phyloP scores from a whole-genome alignment of 2,888 invertebrate species.

The Micropterix aruncella region DNA sequence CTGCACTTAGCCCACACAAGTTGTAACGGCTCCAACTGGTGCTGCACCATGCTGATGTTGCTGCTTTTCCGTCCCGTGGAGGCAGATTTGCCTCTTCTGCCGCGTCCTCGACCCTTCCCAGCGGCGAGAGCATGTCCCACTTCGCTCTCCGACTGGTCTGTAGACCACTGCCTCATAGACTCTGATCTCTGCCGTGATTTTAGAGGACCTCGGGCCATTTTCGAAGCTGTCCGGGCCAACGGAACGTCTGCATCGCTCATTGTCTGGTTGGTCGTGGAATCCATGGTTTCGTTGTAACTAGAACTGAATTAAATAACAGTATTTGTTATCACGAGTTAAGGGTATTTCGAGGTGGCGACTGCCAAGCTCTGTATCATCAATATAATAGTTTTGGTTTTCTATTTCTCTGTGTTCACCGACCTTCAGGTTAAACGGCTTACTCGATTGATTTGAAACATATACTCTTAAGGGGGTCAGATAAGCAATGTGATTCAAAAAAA shows the following conservation, averaged over 20 bases:
- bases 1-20: conserved; percentile 96
- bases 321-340: too few relatives aligned
- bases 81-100: conserved; percentile 29
- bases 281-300: conserved; percentile 30
- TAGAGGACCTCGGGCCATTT: not conserved
- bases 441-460: too few relatives aligned
- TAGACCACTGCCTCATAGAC: conserved; percentile 8
- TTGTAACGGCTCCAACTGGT: conserved; percentile 63
- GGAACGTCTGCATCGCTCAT: conserved; percentile 20
- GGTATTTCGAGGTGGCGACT: too few relatives aligned
- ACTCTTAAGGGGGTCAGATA: too few relatives aligned
- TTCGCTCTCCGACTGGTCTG: conserved; percentile 9
- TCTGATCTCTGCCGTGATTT: not conserved
- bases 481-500: too few relatives aligned
- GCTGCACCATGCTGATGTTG: conserved; percentile 18
- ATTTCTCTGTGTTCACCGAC: too few relatives aligned
- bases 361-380: conserved; percentile 1
- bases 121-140: conserved; percentile 6
- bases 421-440: too few relatives aligned
- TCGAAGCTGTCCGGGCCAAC: conserved; percentile 17
- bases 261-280: conserved; percentile 25
- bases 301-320: too few relatives aligned
- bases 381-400: too few relatives aligned
- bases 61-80: conserved; percentile 17
- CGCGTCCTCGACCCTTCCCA: conserved; percentile 27